Conservation (phyloP, 53 echinoderm and acorn worm genomes). For the Apostichopus leukothele region DNA sequence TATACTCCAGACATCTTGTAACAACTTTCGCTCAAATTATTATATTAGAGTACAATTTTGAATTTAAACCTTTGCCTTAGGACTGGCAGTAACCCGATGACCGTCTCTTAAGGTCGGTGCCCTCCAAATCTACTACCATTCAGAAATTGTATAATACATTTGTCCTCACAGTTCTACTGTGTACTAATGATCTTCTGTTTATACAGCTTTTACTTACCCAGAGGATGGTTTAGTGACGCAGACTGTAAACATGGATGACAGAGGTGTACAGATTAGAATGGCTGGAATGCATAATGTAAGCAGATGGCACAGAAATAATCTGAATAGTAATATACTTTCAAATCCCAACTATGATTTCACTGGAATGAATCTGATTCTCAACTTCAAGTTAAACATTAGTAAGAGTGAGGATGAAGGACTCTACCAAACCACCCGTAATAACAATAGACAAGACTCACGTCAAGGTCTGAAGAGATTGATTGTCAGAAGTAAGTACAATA, state of each 20-base stretch:
- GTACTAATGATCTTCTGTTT: too few species aligned
- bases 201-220: not conserved
- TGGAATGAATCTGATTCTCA: not conserved
- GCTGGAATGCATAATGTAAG: not conserved
- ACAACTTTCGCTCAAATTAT: too few species aligned
- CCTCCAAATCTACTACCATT: too few species aligned
- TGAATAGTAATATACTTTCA: too few species aligned
- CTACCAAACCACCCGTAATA: not conserved
- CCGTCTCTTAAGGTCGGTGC: too few species aligned
- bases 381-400: not conserved
- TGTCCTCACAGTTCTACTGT: too few species aligned
- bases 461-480: constrained; percentile 8
- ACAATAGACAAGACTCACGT: not conserved
- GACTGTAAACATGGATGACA: constrained; percentile 64
- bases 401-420: not conserved
- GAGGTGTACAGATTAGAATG: constrained; percentile 54
- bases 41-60: too few species aligned
- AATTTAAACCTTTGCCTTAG: too few species aligned
- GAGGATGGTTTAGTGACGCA: constrained; percentile 51
- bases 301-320: not conserved
- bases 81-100: too few species aligned
- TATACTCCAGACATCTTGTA: too few species aligned
- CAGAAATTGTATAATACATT: too few species aligned
- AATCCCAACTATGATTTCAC: not conserved
- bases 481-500: constrained; percentile 15